phyloP scores from a whole-genome alignment of 2,888 invertebrate genomes.

The Aspidapion aeneum region DNA sequence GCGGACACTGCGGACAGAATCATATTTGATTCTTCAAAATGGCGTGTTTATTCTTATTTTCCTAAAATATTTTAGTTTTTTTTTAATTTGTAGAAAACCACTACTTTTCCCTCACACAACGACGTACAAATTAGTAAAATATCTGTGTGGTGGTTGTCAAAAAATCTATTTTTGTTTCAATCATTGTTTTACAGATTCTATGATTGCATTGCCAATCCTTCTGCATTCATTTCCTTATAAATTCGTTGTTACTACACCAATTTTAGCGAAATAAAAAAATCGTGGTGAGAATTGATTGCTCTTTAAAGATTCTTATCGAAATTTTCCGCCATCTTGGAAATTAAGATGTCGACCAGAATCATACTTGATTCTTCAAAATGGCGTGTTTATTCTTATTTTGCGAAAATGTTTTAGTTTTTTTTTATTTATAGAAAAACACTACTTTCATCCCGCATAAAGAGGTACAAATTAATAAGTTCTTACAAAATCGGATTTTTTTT shows the following conservation, averaged over 20 bases:
- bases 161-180: not conserved
- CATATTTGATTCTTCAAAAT: no score
- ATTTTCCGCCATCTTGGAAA: not conserved
- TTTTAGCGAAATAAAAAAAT: not conserved
- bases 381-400: not conserved
- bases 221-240: not conserved
- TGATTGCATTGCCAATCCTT: not conserved
- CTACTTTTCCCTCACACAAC: not conserved
- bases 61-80: not conserved
- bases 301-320: not conserved
- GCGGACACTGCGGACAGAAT: not conserved
- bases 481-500: no score
- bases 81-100: not conserved
- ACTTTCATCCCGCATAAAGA: not conserved
- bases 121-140: no score
- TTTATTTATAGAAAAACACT: not conserved
- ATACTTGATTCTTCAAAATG: not conserved
- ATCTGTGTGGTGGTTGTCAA: not conserved
- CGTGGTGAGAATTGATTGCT: not conserved
- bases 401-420: not conserved
- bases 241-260: not conserved
- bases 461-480: no score
- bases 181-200: not conserved
- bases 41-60: no score
- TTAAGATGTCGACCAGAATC: not conserved